Base-by-base conservation (phyloP, 2,888 invertebrate species). In the Cordilura impudica region DNA sequence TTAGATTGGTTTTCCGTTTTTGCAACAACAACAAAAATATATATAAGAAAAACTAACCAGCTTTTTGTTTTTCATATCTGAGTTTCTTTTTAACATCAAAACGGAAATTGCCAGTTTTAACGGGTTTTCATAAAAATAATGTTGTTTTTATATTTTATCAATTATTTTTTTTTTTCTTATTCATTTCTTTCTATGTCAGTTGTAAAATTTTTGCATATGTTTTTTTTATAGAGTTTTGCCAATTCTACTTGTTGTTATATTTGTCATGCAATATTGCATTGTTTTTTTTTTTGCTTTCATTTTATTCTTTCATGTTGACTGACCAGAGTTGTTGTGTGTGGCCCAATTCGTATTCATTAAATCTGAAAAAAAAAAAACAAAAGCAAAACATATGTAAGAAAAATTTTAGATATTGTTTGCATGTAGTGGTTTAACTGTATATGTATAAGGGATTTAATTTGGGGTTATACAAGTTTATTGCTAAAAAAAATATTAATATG, bases 101-200 rank as follows among this genome's bases (percentile, higher is more conserved):
- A 47, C 85, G 85, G 83, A 85, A 85, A 85, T 84, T 85, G 78
- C 82, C 83, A 81, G 81, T 84, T 83, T 84, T 66, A 79, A 63
- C 61, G 45, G 66, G 45, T 60, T 74, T 58, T 78, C 73, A 60
- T 73, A 73, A 74, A 56, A 60, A 65, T 73, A 35, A 49, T 65
- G 56, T 77, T 54, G 1, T 54, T 49, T 47, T 60, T 76, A 26
- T 43, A 65, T 53, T 8, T 49, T 8, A 39, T 8, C 39, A 18
- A n/a, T n/a, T n/a, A n/a, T 39, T 61, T 69, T 53, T 6, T 21
- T 19, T 54, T 21, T 18, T 12, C 58, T 45, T 43, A 58, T 45
- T 63, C 49, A 7, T 19, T 35, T 58, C 5, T 63, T 54, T 39
- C 23, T 51, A 12, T 31, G 35, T n/a, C n/a, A 43, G 43, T 43